These are phyloP conservation scores for Hexactinellida sp. DNA, from an alignment of 37 sponge, comb jelly and placozoan genomes.

Conservation along the genomic window DNA sequence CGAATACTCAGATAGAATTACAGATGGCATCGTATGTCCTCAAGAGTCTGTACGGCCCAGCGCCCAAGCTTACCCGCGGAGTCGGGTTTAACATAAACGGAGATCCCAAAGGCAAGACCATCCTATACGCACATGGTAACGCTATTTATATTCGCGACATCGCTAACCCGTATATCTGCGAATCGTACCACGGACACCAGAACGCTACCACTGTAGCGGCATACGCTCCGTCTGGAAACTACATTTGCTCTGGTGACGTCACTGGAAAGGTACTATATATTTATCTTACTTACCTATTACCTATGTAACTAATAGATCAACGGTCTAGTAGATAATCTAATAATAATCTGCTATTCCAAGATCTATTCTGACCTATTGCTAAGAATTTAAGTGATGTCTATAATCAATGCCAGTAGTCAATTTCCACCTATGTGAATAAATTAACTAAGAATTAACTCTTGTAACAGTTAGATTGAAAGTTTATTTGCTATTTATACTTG, in stretches of 20 bases:
- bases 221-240: slow-evolving; percentile 89
- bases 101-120: slow-evolving; percentile 90
- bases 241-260: slow-evolving; percentile 88
- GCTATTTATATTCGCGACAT: slow-evolving; percentile 79
- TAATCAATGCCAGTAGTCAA: no score
- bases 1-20: not conserved
- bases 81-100: slow-evolving; percentile 51
- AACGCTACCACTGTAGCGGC: slow-evolving; percentile 70
- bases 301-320: no score
- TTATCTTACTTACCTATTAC: no score
- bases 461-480: no score
- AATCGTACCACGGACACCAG: slow-evolving; percentile 78
- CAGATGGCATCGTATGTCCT: not conserved
- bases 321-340: no score
- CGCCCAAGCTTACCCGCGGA: slow-evolving; percentile 31
- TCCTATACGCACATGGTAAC: slow-evolving; percentile 77
- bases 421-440: no score
- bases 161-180: slow-evolving; percentile 62
- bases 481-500: not conserved
- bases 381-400: no score
- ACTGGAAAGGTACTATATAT: slow-evolving; percentile 22
- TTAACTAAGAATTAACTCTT: no score
- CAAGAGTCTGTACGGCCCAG: not conserved
- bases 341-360: no score
- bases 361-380: no score